Base-by-base conservation (phyloP, 1,140 invertebrate genomes). In the Colletes gigas region DNA sequence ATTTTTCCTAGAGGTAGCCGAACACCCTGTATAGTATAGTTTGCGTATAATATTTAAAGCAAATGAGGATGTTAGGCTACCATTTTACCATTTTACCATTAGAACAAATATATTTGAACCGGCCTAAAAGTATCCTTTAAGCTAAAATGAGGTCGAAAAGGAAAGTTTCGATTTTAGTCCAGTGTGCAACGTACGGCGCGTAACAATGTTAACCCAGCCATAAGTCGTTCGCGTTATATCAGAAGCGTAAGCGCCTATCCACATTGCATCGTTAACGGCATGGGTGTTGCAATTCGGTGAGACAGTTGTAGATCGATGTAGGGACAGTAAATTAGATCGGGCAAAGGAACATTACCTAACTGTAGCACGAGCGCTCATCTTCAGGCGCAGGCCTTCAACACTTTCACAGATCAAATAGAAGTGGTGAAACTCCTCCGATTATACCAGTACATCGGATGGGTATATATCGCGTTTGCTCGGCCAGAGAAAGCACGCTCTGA, bases 281-380 rank as follows among this genome's bases (percentile, higher is more conserved):
- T 75, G 78, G 86, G 81, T 84, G 88, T 88, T 88, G 89, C 82
- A 90, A 89, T 82, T 75, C 77, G 62, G 66, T 59, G 83, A 92
- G 91, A 90, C 89, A 91, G 91, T 89, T 88, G 89, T 83, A 88
- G 90, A 93, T 93, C 91, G 91, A 91, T 93, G 90, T 88, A 88
- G 87, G 88, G 83, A 86, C 87, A 88, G 87, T 93, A 92, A 93
- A 93, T 93, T 92, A 91, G 91, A 93, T 93, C 92, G 91, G 88
- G 88, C 90, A 89, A 91, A 89, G 44, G 89, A 91, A 88, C 85
- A 90, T 91, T 91, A 88, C 88, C 81, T 85, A 91, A 91, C 87
- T 87, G 81, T 81, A 83, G 81, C 84, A 87, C 78, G 84, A 86
- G 85, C 85, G 88, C 82, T 80, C 81, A 88, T 89, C 88, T 88